Evolutionary conservation across 2,888 invertebrate species (phyloP).

Genomic region (Himalopsyche tibetana): DNA sequence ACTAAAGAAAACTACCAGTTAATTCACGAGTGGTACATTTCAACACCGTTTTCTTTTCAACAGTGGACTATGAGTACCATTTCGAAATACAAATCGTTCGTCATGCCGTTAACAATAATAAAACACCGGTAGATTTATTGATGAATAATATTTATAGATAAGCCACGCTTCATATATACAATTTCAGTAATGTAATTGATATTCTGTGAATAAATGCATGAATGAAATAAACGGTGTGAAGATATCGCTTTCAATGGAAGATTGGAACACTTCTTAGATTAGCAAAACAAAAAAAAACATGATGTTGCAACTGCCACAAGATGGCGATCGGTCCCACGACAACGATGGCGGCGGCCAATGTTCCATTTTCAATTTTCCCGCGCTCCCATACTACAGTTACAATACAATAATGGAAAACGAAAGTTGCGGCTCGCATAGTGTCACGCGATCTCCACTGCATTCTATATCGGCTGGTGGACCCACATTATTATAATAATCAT

Average conservation of each 20-base stretch:
- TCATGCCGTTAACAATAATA: no score
- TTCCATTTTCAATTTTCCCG: slow-evolving; percentile 9
- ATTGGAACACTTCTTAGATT: neutral
- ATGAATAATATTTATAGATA: no score
- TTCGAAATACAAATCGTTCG: no score
- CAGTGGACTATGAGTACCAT: no score
- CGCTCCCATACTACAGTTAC: slow-evolving; percentile 21
- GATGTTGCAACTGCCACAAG: slow-evolving; percentile 8
- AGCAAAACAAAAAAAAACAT: neutral
- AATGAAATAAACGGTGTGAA: neutral
- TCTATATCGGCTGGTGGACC: neutral
- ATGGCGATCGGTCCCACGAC: slow-evolving; percentile 21
- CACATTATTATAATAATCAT: slow-evolving; percentile 22
- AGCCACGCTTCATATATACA: no score
- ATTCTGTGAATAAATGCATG: no score
- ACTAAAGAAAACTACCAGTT: no score
- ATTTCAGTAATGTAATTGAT: no score
- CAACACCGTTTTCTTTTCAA: no score
- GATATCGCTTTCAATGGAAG: neutral
- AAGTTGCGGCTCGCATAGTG: slow-evolving; percentile 11
- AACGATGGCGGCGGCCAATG: neutral
- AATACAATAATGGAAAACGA: slow-evolving; percentile 30
- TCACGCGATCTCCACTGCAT: slow-evolving; percentile 5
- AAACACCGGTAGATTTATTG: no score
- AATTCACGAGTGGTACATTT: no score